These are phyloP conservation scores for Scylla paramamosain DNA, from an alignment of 1,140 invertebrate genomes.

Conservation along the genomic window DNA sequence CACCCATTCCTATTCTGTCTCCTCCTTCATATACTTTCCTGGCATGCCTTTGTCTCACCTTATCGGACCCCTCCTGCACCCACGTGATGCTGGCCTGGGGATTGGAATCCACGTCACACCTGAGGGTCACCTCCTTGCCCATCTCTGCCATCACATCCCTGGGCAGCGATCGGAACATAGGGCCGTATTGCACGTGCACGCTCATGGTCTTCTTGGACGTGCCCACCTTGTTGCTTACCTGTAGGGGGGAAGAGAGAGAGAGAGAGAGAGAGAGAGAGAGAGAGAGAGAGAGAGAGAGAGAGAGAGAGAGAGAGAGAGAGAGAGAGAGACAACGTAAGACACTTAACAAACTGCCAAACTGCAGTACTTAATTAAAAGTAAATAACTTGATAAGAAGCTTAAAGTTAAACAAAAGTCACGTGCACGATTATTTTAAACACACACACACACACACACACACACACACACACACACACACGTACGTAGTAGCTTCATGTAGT, in stretches of 20 bases:
- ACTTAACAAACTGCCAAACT: neutral
- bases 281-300: neutral
- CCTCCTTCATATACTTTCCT: neutral
- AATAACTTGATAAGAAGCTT: no score
- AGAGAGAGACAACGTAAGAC: neutral
- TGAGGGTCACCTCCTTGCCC: conserved; percentile 68
- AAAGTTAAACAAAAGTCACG: no score
- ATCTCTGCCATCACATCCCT: conserved; percentile 71
- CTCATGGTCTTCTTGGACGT: conserved; percentile 74
- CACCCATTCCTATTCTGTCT: no score
- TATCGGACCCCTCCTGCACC: conserved; percentile 70
- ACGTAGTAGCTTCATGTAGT: no score
- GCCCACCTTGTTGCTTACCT: conserved; percentile 73
- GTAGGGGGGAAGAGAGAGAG: neutral
- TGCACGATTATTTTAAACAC: no score
- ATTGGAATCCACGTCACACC: conserved; percentile 74
- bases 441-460: no score
- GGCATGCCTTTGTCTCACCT: conserved; percentile 12
- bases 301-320: neutral
- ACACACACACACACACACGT: no score
- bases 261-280: neutral
- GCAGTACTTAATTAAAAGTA: no score
- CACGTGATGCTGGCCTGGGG: conserved; percentile 68
- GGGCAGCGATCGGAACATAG: conserved; percentile 65
- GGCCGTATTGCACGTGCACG: conserved; percentile 74